These are phyloP conservation scores for Echeneis naucrates DNA, from an alignment of 2,797 vertebrate species.

Conservation along the genomic window DNA sequence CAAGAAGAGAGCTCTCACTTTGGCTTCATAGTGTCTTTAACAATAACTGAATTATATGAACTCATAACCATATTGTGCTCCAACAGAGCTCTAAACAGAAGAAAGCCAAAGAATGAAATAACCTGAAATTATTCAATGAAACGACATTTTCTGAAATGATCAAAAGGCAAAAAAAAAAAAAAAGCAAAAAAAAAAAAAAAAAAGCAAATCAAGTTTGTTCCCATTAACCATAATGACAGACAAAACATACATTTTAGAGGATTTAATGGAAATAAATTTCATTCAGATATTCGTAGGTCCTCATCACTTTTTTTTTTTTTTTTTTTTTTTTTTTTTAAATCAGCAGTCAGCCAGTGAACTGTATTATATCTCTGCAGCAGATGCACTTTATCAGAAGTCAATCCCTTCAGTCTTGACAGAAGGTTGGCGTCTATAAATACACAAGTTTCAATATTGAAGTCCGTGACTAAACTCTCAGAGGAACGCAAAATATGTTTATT, in stretches of 20 bases:
- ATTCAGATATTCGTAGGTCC: neutral
- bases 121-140: conserved; percentile 31
- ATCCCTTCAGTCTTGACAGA: conserved; percentile 53
- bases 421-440: conserved; percentile 58
- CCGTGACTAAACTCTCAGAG: conserved; percentile 28
- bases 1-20: conserved; percentile 56
- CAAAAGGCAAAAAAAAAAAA: neutral
- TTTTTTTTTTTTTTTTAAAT: too few relatives aligned
- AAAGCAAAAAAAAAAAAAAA: neutral
- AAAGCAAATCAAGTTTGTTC: neutral
- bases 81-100: conserved; percentile 11
- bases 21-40: conserved; percentile 52
- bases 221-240: neutral
- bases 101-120: conserved; percentile 19
- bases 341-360: conserved; percentile 17
- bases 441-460: conserved; percentile 44
- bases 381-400: conserved; percentile 50
- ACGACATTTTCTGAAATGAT: conserved; percentile 11
- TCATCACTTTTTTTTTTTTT: conserved; percentile 31
- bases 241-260: neutral
- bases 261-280: neutral
- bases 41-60: conserved; percentile 52
- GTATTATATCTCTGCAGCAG: conserved; percentile 5
- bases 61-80: conserved; percentile 38
- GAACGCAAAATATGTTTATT: conserved; percentile 39